These are phyloP conservation scores for Fundulus diaphanus DNA, from an alignment of 2,797 vertebrate genomes.

Conservation along the genomic window DNA sequence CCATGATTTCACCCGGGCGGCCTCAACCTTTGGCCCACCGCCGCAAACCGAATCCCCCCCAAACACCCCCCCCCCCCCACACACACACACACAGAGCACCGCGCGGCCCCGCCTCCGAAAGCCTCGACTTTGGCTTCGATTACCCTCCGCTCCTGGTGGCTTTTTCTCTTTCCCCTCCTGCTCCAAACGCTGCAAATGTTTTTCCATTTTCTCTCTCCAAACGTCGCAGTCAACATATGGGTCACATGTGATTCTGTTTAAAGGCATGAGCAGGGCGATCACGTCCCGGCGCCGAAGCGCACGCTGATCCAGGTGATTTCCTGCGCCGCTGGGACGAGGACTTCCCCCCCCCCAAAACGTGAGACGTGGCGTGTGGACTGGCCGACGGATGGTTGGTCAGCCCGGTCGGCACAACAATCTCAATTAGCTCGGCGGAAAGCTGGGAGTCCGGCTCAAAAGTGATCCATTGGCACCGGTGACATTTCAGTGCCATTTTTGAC, in stretches of 20 bases:
- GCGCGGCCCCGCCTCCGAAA: conserved; percentile 49
- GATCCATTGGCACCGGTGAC: conserved; percentile 80
- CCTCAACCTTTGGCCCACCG: conserved; percentile 65
- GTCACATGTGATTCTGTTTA: conserved; percentile 74
- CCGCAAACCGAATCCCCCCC: conserved; percentile 57
- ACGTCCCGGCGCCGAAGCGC: conserved; percentile 57
- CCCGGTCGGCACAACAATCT: conserved; percentile 23
- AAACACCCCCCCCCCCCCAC: no score
- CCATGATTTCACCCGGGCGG: conserved; percentile 75
- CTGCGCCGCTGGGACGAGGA: conserved; percentile 44
- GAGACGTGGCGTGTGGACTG: neutral
- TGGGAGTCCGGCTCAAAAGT: conserved; percentile 67
- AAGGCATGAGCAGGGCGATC: conserved; percentile 62
- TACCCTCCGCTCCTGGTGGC: conserved; percentile 32
- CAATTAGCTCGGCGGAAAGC: conserved; percentile 59
- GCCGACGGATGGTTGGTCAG: conserved; percentile 32
- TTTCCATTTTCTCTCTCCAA: conserved; percentile 73
- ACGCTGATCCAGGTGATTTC: conserved; percentile 77
- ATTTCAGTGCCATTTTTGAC: conserved; percentile 83
- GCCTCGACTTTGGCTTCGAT: conserved; percentile 60
- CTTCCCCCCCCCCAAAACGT: conserved; percentile 23
- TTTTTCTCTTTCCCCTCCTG: conserved; percentile 36
- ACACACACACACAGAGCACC: conserved; percentile 66
- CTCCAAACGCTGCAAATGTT: conserved; percentile 60
- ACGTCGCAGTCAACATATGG: conserved; percentile 53